Percentiles rank a stretch among this genome's conserved stretches.
Conservation (phyloP, 1,140 invertebrate species). For the Colletes latitarsis region DNA sequence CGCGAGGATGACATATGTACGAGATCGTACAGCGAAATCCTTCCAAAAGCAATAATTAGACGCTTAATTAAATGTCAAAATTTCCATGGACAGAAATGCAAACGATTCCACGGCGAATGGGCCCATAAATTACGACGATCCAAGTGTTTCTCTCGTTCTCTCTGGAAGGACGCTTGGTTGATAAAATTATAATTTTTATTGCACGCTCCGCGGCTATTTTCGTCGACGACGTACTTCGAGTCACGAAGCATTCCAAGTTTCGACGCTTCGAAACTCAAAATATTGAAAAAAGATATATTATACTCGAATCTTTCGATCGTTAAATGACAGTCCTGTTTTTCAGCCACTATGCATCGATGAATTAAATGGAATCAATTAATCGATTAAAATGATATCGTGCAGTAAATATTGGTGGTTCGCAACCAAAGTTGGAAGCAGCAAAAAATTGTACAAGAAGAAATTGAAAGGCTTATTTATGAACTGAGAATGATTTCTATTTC, state of each 20-base stretch:
- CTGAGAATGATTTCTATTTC: no score
- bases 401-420: no score
- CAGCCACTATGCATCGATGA: no score
- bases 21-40: not conserved
- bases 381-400: no score
- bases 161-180: conserved; percentile 34
- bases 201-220: conserved; percentile 53
- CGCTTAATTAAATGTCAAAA: conserved; percentile 34
- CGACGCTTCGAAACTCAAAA: not conserved
- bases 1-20: no score
- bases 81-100: conserved; percentile 27
- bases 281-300: not conserved
- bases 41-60: not conserved
- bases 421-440: no score
- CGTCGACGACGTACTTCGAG: conserved; percentile 26
- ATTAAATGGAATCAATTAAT: no score
- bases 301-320: no score
- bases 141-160: not conserved
- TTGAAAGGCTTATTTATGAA: no score
- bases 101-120: conserved; percentile 7
- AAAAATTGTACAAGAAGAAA: no score
- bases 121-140: conserved; percentile 47
- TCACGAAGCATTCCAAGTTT: not conserved
- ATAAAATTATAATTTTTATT: conserved; percentile 68
- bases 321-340: no score